Evolutionary conservation across 2,113 vertebrate genomes (phyloP), one percentile per base, ranked within the genome.

Genomic region (Hypocryptadius cinnamomeus): DNA sequence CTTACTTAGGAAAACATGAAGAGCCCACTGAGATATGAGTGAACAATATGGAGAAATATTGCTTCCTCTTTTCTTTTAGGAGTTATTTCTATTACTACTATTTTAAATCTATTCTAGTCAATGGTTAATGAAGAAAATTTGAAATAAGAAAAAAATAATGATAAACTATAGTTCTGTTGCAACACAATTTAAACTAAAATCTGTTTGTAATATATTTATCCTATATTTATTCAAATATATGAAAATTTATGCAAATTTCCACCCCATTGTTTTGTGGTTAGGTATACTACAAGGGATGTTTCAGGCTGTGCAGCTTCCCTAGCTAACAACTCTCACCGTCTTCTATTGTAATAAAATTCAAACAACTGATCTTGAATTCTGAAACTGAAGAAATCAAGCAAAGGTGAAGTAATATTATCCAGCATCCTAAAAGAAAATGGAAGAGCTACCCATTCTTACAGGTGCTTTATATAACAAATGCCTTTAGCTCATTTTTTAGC

Each of bases 161-260:
- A 7, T 47, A 73, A 87, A 79, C 10, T 25, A 2, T 25, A 64
- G 31, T 61, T 81, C 23, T 71, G 31, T 59, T 79, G 42, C 33
- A 83, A 47, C 64, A 28, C 10, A 85, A 47, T 82, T 94, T 81
- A 66, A 89, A 79, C 48, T 72, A 81, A 91, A 89, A 87, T 50
- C 39, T 72, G 33, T 79, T 85, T 89, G 17, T 40, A 79, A 59
- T 72, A 61, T n/a, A 31, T 61, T 92, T 91, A 66, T 47, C 53
- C 27, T 73, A n/a, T 23, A 73, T 79, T 92, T 79, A 89, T 87
- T 89, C 81, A 93, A 92, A 93, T 91, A 44, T 79, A 96, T 91
- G 50, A 82, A 93, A 96, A 96, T 85, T 2, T 59, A 87, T 85
- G 71, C 54, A 93, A 87, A 82, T 79, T 83, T 70, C 15, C 23